Base-by-base conservation (phyloP, 2,888 invertebrate species). In the Brenthis daphne region DNA sequence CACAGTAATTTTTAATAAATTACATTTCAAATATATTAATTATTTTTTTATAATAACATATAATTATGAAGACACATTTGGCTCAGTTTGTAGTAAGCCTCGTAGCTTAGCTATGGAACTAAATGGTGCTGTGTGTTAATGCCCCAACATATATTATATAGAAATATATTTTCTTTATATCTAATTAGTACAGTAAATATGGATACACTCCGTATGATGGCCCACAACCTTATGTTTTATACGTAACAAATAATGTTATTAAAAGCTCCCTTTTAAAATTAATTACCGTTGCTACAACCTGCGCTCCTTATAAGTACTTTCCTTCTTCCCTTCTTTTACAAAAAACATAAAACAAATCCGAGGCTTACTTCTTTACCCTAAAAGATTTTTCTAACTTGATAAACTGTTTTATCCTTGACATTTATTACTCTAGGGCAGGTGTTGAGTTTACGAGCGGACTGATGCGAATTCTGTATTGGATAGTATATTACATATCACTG, bases 351-450 rank as follows among this genome's bases (percentile, higher is more conserved):
- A 66, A 71, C 20, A 54, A 57, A 68, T 63, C 48, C 65, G 63
- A 51, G 63, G 64, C 64, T 67, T 67, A 68, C 68, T 64, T 65
- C 60, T 61, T 70, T 70, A 68, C 68, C 67, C 69, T 67, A 67
- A 71, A 70, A 74, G 69, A 72, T 71, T 72, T 74, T 66, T 71
- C 67, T 72, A 67, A 72, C 72, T 67, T 72, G 73, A 68, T 70
- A 71, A 72, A 73, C 69, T 74, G 69, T 71, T 68, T 66, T 71
- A 57, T 64, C 58, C 55, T 70, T 71, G 76, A 77, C 76, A 74
- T 77, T 76, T 76, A 76, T 77, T 76, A 74, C 68, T 70, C 53
- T 29, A 29, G 55, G 69, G 73, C 73, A 74, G 74, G 74, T 73
- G 75, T 76, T 74, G 70, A 73, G 73, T 74, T 75, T 72, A 74